These are phyloP conservation scores for Pachyseris speciosa DNA, from an alignment of 64 coral and sea anemone genomes.

Conservation along the genomic window DNA sequence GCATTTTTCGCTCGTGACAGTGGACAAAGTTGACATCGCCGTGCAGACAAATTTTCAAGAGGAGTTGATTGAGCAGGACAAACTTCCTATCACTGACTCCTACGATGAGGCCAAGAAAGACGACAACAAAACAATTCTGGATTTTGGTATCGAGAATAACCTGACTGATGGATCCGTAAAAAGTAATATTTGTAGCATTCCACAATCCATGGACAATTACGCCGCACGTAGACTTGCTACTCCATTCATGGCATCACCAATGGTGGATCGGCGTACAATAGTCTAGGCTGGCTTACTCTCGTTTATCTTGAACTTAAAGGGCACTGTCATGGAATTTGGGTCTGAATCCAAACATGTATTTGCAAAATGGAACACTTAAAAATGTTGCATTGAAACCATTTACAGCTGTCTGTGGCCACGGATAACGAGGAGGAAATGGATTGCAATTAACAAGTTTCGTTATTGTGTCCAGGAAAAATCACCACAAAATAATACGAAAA, in stretches of 20 bases:
- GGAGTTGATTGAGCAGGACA: neutral
- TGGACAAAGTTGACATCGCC: slow-evolving; percentile 12
- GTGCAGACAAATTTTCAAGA: neutral
- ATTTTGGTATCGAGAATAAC: slow-evolving; percentile 40
- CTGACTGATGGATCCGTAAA: neutral
- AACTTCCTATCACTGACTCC: too few relatives aligned
- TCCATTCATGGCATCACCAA: slow-evolving; percentile 57
- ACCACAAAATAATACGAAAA: too few relatives aligned
- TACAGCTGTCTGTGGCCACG: too few relatives aligned
- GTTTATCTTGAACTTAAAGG: too few relatives aligned
- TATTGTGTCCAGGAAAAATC: too few relatives aligned
- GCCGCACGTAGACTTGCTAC: slow-evolving; percentile 61
- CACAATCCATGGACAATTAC: slow-evolving; percentile 60
- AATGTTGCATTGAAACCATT: too few relatives aligned
- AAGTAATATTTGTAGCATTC: slow-evolving; percentile 17
- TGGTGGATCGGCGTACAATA: slow-evolving; percentile 47
- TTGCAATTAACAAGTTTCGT: too few relatives aligned
- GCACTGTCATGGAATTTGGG: too few relatives aligned
- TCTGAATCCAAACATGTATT: too few relatives aligned
- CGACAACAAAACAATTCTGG: neutral
- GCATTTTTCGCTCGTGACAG: neutral
- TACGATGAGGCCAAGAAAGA: neutral
- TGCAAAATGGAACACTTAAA: too few relatives aligned
- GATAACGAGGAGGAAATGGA: too few relatives aligned
- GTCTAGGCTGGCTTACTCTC: neutral